A percentile compares a stretch with the other conserved stretches of the same genome.
Evolutionary conservation across 2,888 invertebrate genomes (phyloP).

Genomic region (Deilephila elpenor): DNA sequence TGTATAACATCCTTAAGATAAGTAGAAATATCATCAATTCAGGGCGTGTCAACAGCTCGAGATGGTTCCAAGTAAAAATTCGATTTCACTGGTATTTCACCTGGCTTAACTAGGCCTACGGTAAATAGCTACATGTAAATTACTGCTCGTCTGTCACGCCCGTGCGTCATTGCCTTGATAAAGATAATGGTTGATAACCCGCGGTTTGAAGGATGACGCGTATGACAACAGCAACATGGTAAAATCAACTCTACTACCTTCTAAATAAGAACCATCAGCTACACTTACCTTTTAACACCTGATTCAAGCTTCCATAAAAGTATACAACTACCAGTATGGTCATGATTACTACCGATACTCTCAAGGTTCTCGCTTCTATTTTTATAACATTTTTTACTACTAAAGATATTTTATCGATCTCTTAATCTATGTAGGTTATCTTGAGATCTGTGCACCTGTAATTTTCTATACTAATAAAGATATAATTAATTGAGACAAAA

Average conservation of each 20-base stretch:
- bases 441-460: slow-evolving; percentile 36
- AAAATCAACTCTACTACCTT: slow-evolving; percentile 25
- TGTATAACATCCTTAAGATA: no score
- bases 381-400: slow-evolving; percentile 26
- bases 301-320: slow-evolving; percentile 41
- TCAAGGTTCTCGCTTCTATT: slow-evolving; percentile 28
- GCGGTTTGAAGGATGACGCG: slow-evolving; percentile 47
- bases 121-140: slow-evolving; percentile 52
- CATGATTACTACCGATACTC: slow-evolving; percentile 27
- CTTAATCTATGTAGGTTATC: slow-evolving; percentile 48
- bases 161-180: slow-evolving; percentile 60
- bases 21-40: no score
- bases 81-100: slow-evolving; percentile 8
- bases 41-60: background rate
- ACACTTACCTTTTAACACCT: slow-evolving; percentile 32
- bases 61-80: slow-evolving; percentile 4
- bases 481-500: slow-evolving; percentile 27
- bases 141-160: slow-evolving; percentile 50
- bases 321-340: slow-evolving; percentile 27
- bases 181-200: slow-evolving; percentile 57
- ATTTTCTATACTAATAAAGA: slow-evolving; percentile 31
- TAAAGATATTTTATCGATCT: slow-evolving; percentile 38
- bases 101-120: slow-evolving; percentile 42
- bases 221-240: slow-evolving; percentile 13
- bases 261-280: slow-evolving; percentile 32